Conservation (phyloP, 2,888 invertebrate species). For the Dioctria rufipes region DNA sequence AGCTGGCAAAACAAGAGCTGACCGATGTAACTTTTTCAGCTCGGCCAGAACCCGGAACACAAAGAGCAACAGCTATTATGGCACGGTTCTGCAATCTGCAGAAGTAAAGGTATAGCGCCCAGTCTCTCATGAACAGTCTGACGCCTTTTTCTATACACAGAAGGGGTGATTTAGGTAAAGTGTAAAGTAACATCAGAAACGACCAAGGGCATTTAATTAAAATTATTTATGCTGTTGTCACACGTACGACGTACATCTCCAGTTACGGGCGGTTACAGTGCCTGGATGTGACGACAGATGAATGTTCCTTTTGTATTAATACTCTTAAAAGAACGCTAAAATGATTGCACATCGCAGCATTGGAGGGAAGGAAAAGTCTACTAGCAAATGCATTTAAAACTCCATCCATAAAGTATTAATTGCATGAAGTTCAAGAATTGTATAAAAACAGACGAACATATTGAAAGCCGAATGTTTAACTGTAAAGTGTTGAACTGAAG, state of each 20-base stretch:
- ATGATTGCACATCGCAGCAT: too few species aligned
- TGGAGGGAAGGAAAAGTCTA: too few species aligned
- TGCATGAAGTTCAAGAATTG: constrained; percentile 42
- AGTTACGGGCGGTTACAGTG: constrained; percentile 59
- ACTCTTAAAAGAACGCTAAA: too few species aligned
- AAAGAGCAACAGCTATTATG: neutral
- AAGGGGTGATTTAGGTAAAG: constrained; percentile 15
- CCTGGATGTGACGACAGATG: constrained; percentile 41
- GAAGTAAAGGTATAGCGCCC: too few species aligned
- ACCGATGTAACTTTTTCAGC: constrained; percentile 31
- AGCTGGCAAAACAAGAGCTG: constrained; percentile 17
- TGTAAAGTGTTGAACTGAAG: too few species aligned
- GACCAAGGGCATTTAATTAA: constrained; percentile 63
- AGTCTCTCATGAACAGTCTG: neutral
- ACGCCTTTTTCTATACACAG: constrained; percentile 1
- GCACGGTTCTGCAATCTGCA: neutral
- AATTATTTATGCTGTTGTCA: constrained; percentile 63
- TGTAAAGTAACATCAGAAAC: constrained; percentile 27
- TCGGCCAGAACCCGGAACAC: neutral
- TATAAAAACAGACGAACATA: neutral
- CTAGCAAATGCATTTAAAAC: constrained; percentile 39
- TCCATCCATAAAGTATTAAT: constrained; percentile 12
- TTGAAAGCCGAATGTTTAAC: neutral
- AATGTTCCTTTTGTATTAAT: constrained; percentile 20
- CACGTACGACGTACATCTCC: constrained; percentile 62